These are phyloP conservation scores for Nothoprocta pentlandii DNA, from an alignment of 2,113 vertebrate genomes.

Conservation along the genomic window DNA sequence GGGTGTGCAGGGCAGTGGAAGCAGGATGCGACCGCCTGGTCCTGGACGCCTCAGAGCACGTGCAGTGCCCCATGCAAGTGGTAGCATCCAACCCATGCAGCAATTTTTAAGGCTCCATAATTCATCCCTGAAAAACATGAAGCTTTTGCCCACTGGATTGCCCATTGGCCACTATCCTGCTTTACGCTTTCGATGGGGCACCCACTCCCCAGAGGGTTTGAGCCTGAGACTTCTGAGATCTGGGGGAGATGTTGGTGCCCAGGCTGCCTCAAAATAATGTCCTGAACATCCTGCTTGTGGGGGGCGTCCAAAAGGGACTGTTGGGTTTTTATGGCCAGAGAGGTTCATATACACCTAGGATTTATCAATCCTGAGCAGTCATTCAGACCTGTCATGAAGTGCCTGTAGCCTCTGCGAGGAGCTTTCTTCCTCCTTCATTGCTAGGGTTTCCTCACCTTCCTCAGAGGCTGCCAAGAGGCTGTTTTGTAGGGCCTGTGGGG, in stretches of 20 bases:
- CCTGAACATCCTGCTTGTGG: neutral
- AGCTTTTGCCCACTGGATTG: neutral
- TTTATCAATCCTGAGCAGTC: neutral
- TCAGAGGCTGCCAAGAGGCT: neutral
- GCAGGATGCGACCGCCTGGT: accelerated
- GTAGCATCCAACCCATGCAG: neutral
- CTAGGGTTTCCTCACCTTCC: neutral
- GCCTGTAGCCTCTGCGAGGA: neutral
- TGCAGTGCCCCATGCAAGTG: neutral
- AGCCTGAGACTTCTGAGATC: neutral
- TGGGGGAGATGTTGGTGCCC: neutral
- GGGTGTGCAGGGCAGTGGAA: accelerated
- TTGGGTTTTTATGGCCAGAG: neutral
- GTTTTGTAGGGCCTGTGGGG: neutral
- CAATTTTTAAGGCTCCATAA: neutral
- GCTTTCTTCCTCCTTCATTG: neutral
- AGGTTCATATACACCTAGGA: neutral
- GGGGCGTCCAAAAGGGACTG: neutral
- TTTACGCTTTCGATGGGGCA: neutral
- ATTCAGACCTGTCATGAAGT: neutral
- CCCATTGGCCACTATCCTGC: neutral
- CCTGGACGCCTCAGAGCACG: neutral
- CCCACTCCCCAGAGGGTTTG: neutral
- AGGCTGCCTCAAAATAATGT: neutral
- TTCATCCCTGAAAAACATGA: neutral